phyloP scores from a whole-genome alignment of 2,113 vertebrate genomes.

The Alectura lathami region DNA sequence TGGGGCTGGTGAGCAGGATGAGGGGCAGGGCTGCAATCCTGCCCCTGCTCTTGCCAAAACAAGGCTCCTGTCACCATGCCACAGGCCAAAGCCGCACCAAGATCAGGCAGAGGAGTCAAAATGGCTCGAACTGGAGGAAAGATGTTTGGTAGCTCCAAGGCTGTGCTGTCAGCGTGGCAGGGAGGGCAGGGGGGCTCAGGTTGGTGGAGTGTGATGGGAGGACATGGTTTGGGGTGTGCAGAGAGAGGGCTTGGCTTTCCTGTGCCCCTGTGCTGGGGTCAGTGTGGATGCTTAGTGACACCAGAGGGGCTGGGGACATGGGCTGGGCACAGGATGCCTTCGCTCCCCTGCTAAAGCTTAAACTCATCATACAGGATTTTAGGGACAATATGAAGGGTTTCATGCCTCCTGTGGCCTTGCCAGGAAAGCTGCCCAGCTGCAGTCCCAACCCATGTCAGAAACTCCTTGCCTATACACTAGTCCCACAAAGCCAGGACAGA shows the following conservation, averaged over 20 bases:
- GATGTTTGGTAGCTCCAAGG: accelerated
- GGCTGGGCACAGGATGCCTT: background rate
- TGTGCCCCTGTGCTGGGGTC: background rate
- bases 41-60: background rate
- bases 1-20: accelerated
- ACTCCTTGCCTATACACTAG: background rate
- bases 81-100: background rate
- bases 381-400: background rate
- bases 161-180: no score
- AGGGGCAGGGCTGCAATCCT: background rate
- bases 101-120: background rate
- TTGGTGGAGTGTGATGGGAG: background rate
- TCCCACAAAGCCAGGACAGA: background rate
- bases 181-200: background rate
- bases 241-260: background rate
- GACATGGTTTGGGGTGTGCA: background rate
- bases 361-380: background rate
- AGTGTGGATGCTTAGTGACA: no score
- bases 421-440: background rate
- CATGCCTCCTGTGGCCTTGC: background rate
- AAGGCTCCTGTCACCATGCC: background rate
- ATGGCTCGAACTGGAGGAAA: no score
- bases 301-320: background rate
- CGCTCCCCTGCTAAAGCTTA: background rate
- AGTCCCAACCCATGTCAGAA: background rate